These are phyloP conservation scores for Sarcophaga carnaria DNA, from an alignment of 2,888 invertebrate genomes.

Conservation along the genomic window DNA sequence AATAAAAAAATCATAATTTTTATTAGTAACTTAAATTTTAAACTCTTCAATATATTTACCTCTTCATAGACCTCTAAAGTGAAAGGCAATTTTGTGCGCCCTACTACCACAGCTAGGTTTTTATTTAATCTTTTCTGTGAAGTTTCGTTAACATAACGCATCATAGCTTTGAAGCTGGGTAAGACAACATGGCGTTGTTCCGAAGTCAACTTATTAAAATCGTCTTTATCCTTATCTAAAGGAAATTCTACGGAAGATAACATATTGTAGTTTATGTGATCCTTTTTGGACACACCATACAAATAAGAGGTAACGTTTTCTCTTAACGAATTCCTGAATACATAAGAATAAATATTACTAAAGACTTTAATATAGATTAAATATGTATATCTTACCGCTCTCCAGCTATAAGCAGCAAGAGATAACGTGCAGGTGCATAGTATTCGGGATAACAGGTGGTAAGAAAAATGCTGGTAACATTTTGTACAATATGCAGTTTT, in stretches of 20 bases:
- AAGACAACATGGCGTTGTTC: conserved; percentile 82
- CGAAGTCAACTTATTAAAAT: conserved; percentile 77
- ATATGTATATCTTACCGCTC: conserved; percentile 85
- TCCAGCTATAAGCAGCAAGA: conserved; percentile 91
- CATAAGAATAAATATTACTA: too few relatives aligned
- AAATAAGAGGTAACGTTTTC: conserved; percentile 82
- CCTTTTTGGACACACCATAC: conserved; percentile 87
- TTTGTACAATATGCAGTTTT: conserved; percentile 90
- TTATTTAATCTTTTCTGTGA: conserved; percentile 84
- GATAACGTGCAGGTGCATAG: conserved; percentile 91
- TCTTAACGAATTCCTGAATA: conserved; percentile 77
- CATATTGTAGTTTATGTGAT: conserved; percentile 82
- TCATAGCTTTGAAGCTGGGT: conserved; percentile 89
- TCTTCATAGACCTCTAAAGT: conserved; percentile 88
- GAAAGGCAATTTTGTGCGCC: conserved; percentile 88
- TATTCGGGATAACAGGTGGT: conserved; percentile 91
- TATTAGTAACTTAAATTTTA: background rate
- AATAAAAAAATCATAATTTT: background rate
- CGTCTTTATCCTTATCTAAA: conserved; percentile 74
- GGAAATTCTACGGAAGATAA: conserved; percentile 81
- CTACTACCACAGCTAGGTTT: conserved; percentile 85
- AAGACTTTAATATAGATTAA: background rate
- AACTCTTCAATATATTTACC: conserved; percentile 81
- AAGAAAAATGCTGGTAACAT: conserved; percentile 91
- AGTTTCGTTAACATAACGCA: conserved; percentile 87